A percentile compares a stretch with the other conserved stretches of the same genome.
Conservation (phyloP, 2,797 vertebrate species). For the Caiman crocodilus region DNA sequence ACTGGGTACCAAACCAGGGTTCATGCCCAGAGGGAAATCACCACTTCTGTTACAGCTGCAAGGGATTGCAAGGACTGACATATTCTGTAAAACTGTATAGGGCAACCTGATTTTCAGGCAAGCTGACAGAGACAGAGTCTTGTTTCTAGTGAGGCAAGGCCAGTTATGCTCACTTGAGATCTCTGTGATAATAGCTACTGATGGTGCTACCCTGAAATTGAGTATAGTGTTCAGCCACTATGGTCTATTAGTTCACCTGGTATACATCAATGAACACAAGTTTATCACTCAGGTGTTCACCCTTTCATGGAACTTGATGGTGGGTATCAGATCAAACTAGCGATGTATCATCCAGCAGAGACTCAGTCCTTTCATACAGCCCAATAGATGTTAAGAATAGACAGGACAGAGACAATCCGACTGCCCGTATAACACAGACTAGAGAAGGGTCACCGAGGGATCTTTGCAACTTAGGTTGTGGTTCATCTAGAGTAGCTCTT, state of each 20-base stretch:
- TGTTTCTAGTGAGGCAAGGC: not conserved
- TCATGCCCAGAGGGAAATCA: not conserved
- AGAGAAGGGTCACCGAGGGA: accelerated
- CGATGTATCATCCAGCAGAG: not conserved
- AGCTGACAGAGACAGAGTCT: not conserved
- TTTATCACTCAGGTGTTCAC: not conserved
- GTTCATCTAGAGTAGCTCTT: not conserved
- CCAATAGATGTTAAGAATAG: not conserved
- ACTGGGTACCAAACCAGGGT: not conserved
- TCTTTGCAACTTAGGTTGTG: not conserved
- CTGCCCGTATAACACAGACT: not conserved
- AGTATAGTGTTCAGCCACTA: not conserved
- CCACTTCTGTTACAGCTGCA: too few relatives aligned
- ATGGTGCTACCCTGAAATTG: accelerated
- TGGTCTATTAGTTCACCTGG: not conserved
- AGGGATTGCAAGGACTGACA: not conserved
- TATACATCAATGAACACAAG: not conserved
- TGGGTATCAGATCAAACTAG: not conserved
- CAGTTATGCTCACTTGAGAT: not conserved
- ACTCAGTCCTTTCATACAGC: accelerated
- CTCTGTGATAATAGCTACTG: not conserved
- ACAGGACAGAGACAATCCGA: not conserved
- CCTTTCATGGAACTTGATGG: not conserved
- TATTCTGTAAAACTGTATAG: not conserved
- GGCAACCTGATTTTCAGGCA: not conserved